A percentile compares a stretch with the other conserved stretches of the same genome.
These are phyloP conservation scores for Redunca redunca DNA, from an alignment of 2,113 vertebrate genomes.

Conservation along the genomic window DNA sequence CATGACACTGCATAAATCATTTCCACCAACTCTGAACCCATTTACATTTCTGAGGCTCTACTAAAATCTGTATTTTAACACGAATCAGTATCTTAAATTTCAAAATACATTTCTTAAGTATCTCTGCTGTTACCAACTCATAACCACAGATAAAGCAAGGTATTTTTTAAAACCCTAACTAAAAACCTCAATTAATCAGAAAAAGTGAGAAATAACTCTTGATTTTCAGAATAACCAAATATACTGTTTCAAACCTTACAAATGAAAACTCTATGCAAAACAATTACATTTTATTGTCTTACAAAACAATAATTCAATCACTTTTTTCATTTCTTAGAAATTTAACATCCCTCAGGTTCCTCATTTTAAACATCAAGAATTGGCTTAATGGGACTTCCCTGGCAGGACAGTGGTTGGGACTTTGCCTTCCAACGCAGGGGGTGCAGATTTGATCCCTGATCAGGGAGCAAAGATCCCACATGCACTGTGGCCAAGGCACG, in stretches of 20 bases:
- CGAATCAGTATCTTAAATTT: background rate
- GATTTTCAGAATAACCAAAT: background rate
- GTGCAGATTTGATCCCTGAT: background rate
- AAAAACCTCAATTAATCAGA: slow-evolving; percentile 4
- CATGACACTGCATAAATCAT: background rate
- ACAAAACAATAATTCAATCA: background rate
- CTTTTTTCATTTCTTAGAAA: background rate
- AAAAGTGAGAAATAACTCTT: background rate
- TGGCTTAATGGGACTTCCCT: background rate
- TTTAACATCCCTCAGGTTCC: background rate
- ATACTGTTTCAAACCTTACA: background rate
- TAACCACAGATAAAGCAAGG: background rate
- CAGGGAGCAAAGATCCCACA: background rate
- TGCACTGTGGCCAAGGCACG: background rate
- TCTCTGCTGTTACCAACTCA: background rate
- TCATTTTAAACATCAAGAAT: background rate
- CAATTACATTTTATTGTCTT: background rate
- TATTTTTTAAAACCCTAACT: background rate
- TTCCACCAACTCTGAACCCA: background rate
- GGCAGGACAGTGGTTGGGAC: background rate
- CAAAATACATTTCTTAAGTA: background rate
- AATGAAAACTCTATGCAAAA: background rate
- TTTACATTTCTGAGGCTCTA: background rate
- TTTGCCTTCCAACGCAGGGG: background rate
- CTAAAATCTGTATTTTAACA: background rate